Base-by-base conservation (phyloP, 1,140 invertebrate genomes). In the Drosophila athabasca region DNA sequence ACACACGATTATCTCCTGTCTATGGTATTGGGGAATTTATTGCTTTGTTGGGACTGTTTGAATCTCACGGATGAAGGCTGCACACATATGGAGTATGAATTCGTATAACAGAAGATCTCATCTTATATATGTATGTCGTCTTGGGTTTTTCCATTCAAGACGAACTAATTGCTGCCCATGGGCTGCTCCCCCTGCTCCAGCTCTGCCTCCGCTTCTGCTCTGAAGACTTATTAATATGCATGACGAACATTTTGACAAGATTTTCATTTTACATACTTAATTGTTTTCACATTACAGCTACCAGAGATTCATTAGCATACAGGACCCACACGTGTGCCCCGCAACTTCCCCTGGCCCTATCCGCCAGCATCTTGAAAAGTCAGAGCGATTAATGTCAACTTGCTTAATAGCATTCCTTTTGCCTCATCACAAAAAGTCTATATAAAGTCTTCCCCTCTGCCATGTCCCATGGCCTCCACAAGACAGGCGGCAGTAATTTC, bases 341-440 rank as follows among this genome's bases (percentile, higher is more conserved):
- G 19, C 19, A 8, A 19, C 24, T 15, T n/a, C 50, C 35, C 24
- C 13, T 39, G 41, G 22, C 49, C 52, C 51, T 13, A 6, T 8
- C 55, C 35, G 54, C 43, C 45, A 39, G 35, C 35, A 39, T 39
- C 61, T 55, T 39, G n/a, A 39, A 48, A 88, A 89, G 83, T 89
- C 84, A 89, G 60, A 76, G 70, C 83, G 84, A 88, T 88, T 88
- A 88, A 88, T 88, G 83, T 88, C 83, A 88, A 88, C 76, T 88
- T 80, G 76, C 84, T 88, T 88, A 88, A 88, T 89, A 84, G 79
- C 83, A 83, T 87, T 88, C 75, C 83, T 75, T 75, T 66, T 76
- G 75, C 79, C 71, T 75, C 50, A 51, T 68, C 61, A 65, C 64
- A 59, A 57, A 57, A 73, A 69, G 76, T 62, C 58, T 62, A 79